Conservation (phyloP, 2,888 invertebrate genomes). For the Thera britannica region DNA sequence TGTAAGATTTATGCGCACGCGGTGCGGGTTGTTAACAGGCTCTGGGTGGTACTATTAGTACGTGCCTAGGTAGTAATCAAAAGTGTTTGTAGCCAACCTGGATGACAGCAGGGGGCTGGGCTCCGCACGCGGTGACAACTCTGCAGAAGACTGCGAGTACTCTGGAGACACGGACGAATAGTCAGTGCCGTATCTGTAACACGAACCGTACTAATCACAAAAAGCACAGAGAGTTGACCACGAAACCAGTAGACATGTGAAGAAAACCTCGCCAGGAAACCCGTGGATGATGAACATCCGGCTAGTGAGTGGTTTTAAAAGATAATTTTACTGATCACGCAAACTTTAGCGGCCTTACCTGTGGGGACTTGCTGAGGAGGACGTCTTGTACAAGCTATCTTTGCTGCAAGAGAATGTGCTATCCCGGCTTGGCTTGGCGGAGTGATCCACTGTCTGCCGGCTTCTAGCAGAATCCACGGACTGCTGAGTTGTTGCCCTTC, state of each 20-base stretch:
- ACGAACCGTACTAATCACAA: neutral
- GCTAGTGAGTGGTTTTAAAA: too few relatives aligned
- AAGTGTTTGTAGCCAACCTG: slow-evolving; percentile 37
- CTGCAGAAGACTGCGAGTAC: slow-evolving; percentile 69
- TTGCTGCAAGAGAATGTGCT: slow-evolving; percentile 53
- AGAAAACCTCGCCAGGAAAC: too few relatives aligned
- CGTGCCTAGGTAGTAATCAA: neutral
- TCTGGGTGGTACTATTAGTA: too few relatives aligned
- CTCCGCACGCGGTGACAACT: slow-evolving; percentile 58
- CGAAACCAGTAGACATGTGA: too few relatives aligned
- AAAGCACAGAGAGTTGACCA: too few relatives aligned
- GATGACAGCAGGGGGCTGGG: slow-evolving; percentile 51
- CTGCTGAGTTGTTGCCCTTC: slow-evolving; percentile 29
- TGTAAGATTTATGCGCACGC: too few relatives aligned
- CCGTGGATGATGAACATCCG: too few relatives aligned
- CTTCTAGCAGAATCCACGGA: slow-evolving; percentile 31
- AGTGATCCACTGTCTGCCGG: slow-evolving; percentile 25
- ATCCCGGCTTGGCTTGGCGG: slow-evolving; percentile 41
- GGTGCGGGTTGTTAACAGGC: too few relatives aligned
- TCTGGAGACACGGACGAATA: slow-evolving; percentile 76
- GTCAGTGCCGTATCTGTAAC: slow-evolving; percentile 60
- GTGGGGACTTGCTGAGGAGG: slow-evolving; percentile 55
- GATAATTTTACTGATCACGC: too few relatives aligned
- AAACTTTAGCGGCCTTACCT: slow-evolving; percentile 38
- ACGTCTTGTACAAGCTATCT: slow-evolving; percentile 58